Evolutionary conservation across 2,888 invertebrate species (phyloP).

Genomic region (Kuschelorhynchus macadamiae): DNA sequence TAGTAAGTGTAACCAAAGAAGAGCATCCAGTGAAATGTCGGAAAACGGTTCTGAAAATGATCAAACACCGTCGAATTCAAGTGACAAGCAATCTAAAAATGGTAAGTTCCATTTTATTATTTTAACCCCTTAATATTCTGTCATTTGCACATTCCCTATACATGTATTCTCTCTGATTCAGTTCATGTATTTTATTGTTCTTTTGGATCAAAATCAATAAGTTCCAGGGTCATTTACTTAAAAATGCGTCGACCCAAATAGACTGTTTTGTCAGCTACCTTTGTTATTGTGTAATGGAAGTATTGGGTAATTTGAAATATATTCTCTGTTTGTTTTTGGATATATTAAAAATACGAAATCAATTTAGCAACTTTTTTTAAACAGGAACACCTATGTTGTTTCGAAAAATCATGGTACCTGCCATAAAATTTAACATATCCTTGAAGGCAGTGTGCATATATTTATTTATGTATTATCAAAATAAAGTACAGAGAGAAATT

Average conservation of each 20-base stretch:
- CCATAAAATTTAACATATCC: background rate
- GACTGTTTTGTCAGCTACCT: conserved; percentile 37
- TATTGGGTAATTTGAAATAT: conserved; percentile 35
- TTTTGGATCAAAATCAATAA: conserved; percentile 39
- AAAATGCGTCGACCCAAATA: conserved; percentile 40
- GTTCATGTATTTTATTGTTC: too few species aligned
- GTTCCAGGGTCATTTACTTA: conserved; percentile 22
- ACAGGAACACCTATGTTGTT: background rate
- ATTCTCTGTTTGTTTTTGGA: conserved; percentile 10
- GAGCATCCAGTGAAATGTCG: conserved; percentile 56
- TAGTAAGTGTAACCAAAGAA: conserved; percentile 60
- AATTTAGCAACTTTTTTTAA: too few species aligned
- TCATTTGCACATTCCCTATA: too few species aligned
- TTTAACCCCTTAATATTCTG: too few species aligned
- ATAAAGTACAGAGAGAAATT: too few species aligned
- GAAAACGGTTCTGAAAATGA: conserved; percentile 59
- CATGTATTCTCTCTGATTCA: conserved; percentile 11
- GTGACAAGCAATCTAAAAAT: conserved; percentile 60
- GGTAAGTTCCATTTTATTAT: conserved; percentile 53
- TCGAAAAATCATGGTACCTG: too few species aligned
- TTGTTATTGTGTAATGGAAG: conserved; percentile 46
- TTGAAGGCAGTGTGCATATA: background rate
- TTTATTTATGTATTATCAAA: too few species aligned
- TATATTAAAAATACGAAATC: background rate
- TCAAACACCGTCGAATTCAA: conserved; percentile 55